Percentiles rank a stretch among this genome's conserved stretches.
These are phyloP conservation scores for Cataglyphis livida DNA, from an alignment of 2,888 invertebrate genomes.

Conservation along the genomic window DNA sequence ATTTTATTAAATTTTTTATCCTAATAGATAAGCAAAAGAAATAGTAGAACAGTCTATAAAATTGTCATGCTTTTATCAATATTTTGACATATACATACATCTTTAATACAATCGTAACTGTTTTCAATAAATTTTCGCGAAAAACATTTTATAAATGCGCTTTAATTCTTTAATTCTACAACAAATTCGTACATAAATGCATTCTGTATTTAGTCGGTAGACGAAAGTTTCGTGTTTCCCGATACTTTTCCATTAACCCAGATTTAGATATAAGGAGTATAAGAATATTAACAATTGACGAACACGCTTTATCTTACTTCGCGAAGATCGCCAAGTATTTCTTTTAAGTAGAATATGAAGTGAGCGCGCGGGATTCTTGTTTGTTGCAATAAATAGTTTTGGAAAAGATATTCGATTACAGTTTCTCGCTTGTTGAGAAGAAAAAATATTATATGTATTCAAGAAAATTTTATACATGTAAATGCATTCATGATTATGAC, in stretches of 20 bases:
- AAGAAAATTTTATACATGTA: background rate
- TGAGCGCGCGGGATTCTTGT: background rate
- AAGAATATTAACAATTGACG: slow-evolving; percentile 47
- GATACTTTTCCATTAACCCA: slow-evolving; percentile 52
- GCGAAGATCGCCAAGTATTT: slow-evolving; percentile 40
- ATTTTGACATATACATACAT: no score
- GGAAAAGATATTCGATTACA: slow-evolving; percentile 6
- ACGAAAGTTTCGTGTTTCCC: slow-evolving; percentile 18
- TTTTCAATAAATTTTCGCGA: slow-evolving; percentile 3
- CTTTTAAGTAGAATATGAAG: slow-evolving; percentile 3
- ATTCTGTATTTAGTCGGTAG: background rate
- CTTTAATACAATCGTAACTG: slow-evolving; percentile 9
- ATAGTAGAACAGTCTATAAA: no score
- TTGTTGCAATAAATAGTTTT: slow-evolving; percentile 32
- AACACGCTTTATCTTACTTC: slow-evolving; percentile 18
- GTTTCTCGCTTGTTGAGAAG: background rate
- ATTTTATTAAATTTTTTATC: no score
- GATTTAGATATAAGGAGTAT: slow-evolving; percentile 37
- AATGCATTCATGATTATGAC: background rate
- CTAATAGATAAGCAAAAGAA: no score
- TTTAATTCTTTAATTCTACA: slow-evolving; percentile 17
- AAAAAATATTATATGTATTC: slow-evolving; percentile 6
- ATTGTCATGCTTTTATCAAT: no score
- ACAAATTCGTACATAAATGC: slow-evolving; percentile 5
- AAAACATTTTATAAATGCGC: background rate